These are phyloP conservation scores for Triops cancriformis DNA, from an alignment of 1,140 invertebrate genomes.

Conservation along the genomic window DNA sequence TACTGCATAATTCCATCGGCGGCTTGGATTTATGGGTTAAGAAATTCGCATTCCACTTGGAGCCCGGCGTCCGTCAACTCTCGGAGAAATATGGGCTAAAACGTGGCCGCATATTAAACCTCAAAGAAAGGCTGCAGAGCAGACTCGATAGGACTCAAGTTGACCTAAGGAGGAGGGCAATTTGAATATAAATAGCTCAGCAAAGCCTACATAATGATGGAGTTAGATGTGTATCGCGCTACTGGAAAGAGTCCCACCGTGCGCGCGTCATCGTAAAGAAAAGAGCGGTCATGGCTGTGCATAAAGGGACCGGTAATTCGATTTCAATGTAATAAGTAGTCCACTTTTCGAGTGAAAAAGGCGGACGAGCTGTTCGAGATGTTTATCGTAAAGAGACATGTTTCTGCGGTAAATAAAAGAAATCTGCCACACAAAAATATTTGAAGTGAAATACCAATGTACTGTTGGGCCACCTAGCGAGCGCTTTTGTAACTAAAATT, in stretches of 20 bases:
- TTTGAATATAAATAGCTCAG: slow-evolving; percentile 1
- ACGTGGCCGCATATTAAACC: background rate
- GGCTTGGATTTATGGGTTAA: background rate
- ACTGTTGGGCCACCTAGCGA: no score
- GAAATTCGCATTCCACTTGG: background rate
- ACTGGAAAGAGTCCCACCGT: background rate
- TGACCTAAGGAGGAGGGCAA: background rate
- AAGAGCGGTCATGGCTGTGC: background rate
- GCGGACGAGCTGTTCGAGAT: background rate
- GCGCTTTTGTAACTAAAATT: no score
- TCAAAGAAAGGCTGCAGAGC: background rate
- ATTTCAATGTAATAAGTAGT: background rate
- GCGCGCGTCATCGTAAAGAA: background rate
- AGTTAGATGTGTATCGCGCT: background rate
- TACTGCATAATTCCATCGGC: no score
- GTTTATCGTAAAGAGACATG: background rate
- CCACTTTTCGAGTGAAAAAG: background rate
- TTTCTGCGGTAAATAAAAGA: background rate
- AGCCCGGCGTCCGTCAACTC: background rate
- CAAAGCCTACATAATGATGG: background rate
- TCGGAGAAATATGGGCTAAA: background rate
- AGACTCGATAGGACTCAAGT: background rate
- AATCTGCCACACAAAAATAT: no score
- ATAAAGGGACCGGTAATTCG: background rate
- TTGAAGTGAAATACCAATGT: no score